Conservation (phyloP, 2,888 invertebrate genomes). For the Eupithecia insigniata region DNA sequence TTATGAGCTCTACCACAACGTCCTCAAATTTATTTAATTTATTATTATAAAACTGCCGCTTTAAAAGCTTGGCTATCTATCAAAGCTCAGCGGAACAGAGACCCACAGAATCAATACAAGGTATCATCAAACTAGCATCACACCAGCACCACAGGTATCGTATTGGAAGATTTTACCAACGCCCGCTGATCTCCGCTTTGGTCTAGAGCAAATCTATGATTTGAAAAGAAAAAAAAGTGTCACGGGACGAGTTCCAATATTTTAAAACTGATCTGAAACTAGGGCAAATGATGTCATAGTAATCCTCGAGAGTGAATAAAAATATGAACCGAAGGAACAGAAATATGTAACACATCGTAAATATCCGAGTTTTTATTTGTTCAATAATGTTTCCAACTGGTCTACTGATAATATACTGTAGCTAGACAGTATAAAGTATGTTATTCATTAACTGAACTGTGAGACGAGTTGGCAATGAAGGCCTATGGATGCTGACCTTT, state of each 20-base stretch:
- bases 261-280: slow-evolving; percentile 20
- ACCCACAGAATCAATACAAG: not conserved
- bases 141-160: not conserved
- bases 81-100: not conserved
- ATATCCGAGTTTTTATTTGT: not conserved
- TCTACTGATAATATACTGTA: not conserved
- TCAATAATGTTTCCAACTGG: not conserved
- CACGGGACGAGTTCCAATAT: slow-evolving; percentile 21
- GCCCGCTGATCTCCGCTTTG: not conserved
- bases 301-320: slow-evolving; percentile 29
- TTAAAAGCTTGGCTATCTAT: not conserved
- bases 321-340: slow-evolving; percentile 13
- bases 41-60: not conserved
- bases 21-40: not conserved
- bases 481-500: not conserved
- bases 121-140: not conserved
- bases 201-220: not conserved
- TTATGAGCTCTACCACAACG: not conserved
- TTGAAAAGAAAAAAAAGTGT: not conserved
- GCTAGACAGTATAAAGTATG: not conserved
- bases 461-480: not conserved
- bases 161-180: not conserved
- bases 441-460: not conserved
- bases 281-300: slow-evolving; percentile 27
- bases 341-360: slow-evolving; percentile 3